Evolutionary conservation across 2,113 vertebrate species (phyloP), one percentile per base, ranked within the genome.

Genomic region (Prinia subflava): DNA sequence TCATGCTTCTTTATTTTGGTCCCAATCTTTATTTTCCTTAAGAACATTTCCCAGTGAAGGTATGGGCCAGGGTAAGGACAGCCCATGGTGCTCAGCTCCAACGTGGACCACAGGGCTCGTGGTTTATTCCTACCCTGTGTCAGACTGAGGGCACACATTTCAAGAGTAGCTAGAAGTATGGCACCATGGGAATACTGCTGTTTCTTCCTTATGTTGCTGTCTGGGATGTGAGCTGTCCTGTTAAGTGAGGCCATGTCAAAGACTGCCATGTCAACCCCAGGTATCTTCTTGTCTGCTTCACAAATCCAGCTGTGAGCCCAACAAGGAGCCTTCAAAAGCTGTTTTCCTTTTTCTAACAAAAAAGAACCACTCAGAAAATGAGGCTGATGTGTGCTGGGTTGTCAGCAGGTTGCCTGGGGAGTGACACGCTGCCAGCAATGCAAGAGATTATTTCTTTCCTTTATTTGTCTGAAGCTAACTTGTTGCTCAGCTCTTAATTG

Each of bases 41-140:
- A 56, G 31, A 57, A 20, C 6, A 18, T 17, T 33, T 88, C 16
- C n/a, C 57, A 57, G 11, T 28, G 39, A 82, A 79, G 41, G 11
- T 20, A 57, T 30, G 30, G 37, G 7, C 25, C 5, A 35, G 8
- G 18, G 17, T 37, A n/a, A 91, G 41, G 44, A 52, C 11, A 82
- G 24, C 10, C 33, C 0, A 1, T 3, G 4, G 30, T 50, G 7
- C 57, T 82, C 39, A 55, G 35, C 33, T 63, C 7, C 25, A 41
- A 52, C 0, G 0, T 3, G 33, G 49, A 28, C 22, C 22, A 10
- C 27, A 25, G 41, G 35, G 23, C 0, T 0, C 1, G 2, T 16
- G 4, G 19, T 41, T 88, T 49, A 44, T 37, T 79, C 49, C 57
- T n/a, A 6, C 7, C 7, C 28, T 37, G 37, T 27, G 20, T 64